Base-by-base conservation (phyloP, 1,140 invertebrate genomes). In the Drosophila busckii region DNA sequence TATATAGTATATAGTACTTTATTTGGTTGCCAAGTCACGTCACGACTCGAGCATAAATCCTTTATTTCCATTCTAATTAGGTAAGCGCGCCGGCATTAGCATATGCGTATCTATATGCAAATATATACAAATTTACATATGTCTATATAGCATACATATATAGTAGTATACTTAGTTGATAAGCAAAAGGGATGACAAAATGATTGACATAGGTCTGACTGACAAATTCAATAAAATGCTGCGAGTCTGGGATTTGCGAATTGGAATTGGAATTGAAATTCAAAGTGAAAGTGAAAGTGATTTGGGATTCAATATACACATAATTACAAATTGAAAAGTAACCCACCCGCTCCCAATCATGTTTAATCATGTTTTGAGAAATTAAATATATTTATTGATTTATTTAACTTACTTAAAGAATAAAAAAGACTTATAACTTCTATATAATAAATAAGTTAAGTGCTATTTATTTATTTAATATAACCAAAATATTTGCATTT, bases 281-380 rank as follows among this genome's bases (percentile, higher is more conserved):
- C 66, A 92, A 93, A 75, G 93, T 94, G 67, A 91, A 91, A 64
- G 89, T 95, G 32, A 92, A 95, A 28, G 90, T 91, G 35, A 89
- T 90, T 56, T 93, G 95, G 8, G 95, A 94, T 34, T 22, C 53
- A 38, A 29, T 53, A 28, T 17, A 22, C 48, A 20, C 22, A 53
- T 22, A 10, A 8, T n/a, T 42, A 15, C 28, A 50, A 54, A 54
- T 54, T n/a, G n/a, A n/a, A n/a, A n/a, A n/a, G n/a, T n/a, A n/a
- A n/a, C n/a, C n/a, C n/a, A n/a, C n/a, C n/a, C n/a, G n/a, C n/a
- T n/a, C n/a, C n/a, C n/a, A n/a, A n/a, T n/a, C n/a, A n/a, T n/a
- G n/a, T n/a, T n/a, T n/a, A n/a, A n/a, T n/a, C n/a, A n/a, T n/a
- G n/a, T n/a, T n/a, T n/a, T n/a, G n/a, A n/a, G n/a, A n/a, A n/a